phyloP scores from a whole-genome alignment of 2,113 vertebrate genomes.

The Otus sunia region DNA sequence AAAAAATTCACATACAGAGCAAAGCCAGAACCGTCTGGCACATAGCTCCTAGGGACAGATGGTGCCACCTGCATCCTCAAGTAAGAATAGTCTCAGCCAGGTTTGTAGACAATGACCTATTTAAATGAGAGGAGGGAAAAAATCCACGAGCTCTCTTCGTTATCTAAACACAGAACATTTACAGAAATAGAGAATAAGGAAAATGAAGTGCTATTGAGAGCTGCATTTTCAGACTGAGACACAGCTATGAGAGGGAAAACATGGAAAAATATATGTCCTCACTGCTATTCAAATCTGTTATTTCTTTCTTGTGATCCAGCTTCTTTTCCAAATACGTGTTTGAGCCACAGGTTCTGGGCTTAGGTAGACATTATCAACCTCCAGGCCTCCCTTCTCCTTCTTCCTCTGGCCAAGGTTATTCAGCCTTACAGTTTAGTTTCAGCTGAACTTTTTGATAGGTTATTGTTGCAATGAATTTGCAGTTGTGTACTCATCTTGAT shows the following conservation, averaged over 20 bases:
- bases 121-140: not conserved
- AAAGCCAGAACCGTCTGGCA: slow-evolving; percentile 53
- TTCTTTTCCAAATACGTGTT: not conserved
- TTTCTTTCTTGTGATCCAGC: not conserved
- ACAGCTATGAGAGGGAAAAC: not conserved
- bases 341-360: not conserved
- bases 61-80: slow-evolving; percentile 48
- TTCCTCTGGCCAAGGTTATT: not conserved
- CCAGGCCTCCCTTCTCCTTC: not conserved
- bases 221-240: not conserved
- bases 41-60: slow-evolving; percentile 41
- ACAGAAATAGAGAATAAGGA: not conserved
- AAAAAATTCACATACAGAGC: slow-evolving; percentile 34
- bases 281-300: not conserved
- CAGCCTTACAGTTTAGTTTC: not conserved
- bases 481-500: not conserved
- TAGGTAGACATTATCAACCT: not conserved
- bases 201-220: not conserved
- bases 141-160: not conserved
- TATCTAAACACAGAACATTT: not conserved
- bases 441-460: not conserved
- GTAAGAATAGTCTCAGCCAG: slow-evolving; percentile 12
- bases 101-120: slow-evolving; percentile 62
- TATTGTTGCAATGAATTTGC: not conserved
- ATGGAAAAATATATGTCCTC: not conserved